phyloP scores from a whole-genome alignment of 64 coral and sea anemone genomes.

The Dendrophyllia cribrosa region DNA sequence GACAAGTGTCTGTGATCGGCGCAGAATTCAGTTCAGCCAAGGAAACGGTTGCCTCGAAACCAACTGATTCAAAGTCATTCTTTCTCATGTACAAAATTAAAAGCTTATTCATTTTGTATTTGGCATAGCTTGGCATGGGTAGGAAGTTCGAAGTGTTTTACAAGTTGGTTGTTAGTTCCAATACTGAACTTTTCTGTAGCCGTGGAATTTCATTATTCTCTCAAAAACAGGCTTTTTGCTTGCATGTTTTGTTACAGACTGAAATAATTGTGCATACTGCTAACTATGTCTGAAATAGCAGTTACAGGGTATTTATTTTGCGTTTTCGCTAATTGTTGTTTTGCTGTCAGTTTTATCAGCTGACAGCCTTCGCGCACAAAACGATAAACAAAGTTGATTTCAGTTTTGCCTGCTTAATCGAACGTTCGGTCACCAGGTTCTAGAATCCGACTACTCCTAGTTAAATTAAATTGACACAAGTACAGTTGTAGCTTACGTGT shows the following conservation, averaged over 20 bases:
- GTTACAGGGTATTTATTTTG: not conserved
- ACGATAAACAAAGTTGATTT: constrained; percentile 15
- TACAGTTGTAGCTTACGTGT: not conserved
- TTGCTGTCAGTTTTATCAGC: constrained; percentile 1
- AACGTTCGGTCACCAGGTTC: not conserved
- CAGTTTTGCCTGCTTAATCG: not conserved
- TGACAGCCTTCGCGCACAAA: constrained; percentile 2
- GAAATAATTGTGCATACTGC: not conserved
- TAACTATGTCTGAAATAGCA: not conserved
- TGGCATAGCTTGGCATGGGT: not conserved
- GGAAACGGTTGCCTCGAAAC: not conserved
- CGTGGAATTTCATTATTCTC: constrained; percentile 36
- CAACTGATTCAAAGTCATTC: not conserved
- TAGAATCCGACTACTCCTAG: not conserved
- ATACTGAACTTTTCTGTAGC: constrained; percentile 34
- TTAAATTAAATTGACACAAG: not conserved
- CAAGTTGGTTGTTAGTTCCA: not conserved
- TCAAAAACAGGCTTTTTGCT: not conserved
- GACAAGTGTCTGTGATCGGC: not conserved
- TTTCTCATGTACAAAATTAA: not conserved
- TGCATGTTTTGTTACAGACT: not conserved
- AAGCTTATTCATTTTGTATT: constrained; percentile 19
- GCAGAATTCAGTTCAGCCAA: not conserved
- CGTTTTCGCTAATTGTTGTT: constrained; percentile 19
- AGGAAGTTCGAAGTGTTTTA: not conserved